phyloP scores from a whole-genome alignment of 2,113 vertebrate species.

The Paramormyrops kingsleyae region DNA sequence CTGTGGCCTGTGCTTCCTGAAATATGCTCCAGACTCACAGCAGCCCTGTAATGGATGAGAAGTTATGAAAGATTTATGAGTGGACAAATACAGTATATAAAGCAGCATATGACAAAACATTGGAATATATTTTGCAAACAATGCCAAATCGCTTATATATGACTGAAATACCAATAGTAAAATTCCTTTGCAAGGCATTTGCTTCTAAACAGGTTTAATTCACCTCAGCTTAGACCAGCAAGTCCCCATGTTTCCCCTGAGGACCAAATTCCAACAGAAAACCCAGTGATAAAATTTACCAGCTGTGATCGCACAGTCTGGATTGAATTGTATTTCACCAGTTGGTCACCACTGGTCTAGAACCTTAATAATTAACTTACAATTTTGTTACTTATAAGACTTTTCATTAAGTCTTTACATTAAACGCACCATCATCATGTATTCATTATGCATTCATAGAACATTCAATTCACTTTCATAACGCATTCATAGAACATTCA shows the following conservation, averaged over 20 bases:
- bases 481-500: neutral
- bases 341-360: neutral
- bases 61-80: neutral
- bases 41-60: neutral
- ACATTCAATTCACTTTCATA: neutral
- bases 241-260: neutral
- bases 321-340: neutral
- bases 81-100: neutral
- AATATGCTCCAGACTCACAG: neutral
- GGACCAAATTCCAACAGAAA: neutral
- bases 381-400: neutral
- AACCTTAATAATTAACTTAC: neutral
- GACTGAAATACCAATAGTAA: neutral
- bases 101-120: neutral
- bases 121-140: neutral
- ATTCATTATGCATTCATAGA: neutral
- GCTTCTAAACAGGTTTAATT: neutral
- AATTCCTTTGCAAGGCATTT: neutral
- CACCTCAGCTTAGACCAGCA: neutral
- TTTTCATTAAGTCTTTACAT: neutral
- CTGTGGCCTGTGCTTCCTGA: neutral
- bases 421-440: neutral
- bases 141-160: neutral
- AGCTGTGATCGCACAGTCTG: neutral
- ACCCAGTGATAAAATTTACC: neutral